Evolutionary conservation across 1,140 invertebrate species (phyloP).

Genomic region (Drosophila pruinosa): DNA sequence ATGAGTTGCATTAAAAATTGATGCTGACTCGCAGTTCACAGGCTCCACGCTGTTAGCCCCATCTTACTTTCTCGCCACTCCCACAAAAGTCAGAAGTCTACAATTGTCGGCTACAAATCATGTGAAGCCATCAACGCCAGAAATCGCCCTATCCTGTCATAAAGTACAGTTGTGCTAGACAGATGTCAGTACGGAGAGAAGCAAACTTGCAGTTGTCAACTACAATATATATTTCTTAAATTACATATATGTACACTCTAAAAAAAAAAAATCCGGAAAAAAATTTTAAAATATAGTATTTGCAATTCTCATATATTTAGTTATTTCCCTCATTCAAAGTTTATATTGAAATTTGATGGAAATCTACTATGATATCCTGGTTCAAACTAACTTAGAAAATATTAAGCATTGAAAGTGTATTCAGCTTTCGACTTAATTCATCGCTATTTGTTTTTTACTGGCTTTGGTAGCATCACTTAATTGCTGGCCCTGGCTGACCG

Average conservation of each 20-base stretch:
- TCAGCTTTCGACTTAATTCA: neutral
- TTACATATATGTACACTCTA: no score
- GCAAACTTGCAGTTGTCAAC: constrained; percentile 32
- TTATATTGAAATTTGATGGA: no score
- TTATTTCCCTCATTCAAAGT: no score
- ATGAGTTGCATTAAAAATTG: constrained; percentile 77
- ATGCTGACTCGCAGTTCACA: constrained; percentile 47
- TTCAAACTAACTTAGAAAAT: no score
- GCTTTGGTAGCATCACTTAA: constrained; percentile 37
- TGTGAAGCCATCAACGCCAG: constrained; percentile 55
- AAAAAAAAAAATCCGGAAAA: no score
- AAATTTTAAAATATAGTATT: no score
- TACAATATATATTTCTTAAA: constrained; percentile 43
- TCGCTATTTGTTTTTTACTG: neutral
- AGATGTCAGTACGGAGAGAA: constrained; percentile 21
- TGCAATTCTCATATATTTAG: no score
- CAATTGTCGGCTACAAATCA: constrained; percentile 75
- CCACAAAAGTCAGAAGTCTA: neutral
- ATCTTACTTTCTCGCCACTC: neutral
- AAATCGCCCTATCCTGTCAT: constrained; percentile 20
- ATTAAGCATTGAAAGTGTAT: neutral
- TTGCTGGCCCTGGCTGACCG: constrained; percentile 46
- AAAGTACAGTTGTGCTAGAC: constrained; percentile 54
- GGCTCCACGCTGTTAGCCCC: neutral
- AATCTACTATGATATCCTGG: no score